phyloP scores from a whole-genome alignment of 2,113 vertebrate genomes.

The Ochotona princeps region DNA sequence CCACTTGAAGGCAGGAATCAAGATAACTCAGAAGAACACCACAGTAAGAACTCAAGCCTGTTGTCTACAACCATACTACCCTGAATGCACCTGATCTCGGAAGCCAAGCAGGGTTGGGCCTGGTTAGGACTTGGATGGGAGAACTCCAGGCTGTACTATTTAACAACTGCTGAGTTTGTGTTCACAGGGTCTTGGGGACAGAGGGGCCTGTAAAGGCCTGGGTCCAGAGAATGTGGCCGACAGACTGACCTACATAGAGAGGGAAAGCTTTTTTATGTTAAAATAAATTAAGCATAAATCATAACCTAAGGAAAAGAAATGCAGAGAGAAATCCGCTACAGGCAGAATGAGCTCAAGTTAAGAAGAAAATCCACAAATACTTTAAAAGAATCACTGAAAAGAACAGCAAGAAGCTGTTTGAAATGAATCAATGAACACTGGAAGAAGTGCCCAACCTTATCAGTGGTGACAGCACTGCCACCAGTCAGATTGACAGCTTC shows the following conservation, averaged over 20 bases:
- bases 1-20: rapidly evolving
- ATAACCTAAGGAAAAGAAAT: neutral
- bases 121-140: too few species aligned
- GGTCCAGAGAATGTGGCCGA: neutral
- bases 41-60: neutral
- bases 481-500: neutral
- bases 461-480: neutral
- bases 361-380: neutral
- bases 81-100: too few species aligned
- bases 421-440: neutral
- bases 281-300: neutral
- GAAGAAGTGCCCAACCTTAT: neutral
- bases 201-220: neutral
- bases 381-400: neutral
- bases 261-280: neutral
- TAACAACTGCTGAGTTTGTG: too few species aligned
- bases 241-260: neutral
- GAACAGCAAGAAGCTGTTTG: neutral
- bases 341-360: neutral
- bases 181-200: neutral
- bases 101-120: too few species aligned
- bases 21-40: neutral
- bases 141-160: neutral
- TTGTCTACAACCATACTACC: too few species aligned
- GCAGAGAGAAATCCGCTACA: neutral